Evolutionary conservation across 1,140 invertebrate genomes (phyloP), one percentile per base, ranked within the genome.

Genomic region (Drosophila obscura): DNA sequence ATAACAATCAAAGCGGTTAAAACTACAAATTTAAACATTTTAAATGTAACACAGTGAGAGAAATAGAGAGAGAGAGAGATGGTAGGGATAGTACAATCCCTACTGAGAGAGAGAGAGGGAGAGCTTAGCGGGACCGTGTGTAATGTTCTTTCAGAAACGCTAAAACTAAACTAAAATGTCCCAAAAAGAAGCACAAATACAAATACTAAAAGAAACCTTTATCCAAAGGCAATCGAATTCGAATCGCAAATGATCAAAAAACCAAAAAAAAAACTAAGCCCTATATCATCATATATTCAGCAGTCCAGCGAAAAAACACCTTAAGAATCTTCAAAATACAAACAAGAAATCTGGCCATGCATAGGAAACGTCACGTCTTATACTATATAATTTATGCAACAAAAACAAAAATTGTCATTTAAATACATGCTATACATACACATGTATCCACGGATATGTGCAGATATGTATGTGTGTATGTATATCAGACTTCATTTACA

Each of bases 181-280:
- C 64, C 61, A 57, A 52, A 31, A 22, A 46, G 67, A 71, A 35
- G 3, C 31, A 9, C 28, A 71, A 67, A 72, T 52, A 61, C 72
- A 74, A 74, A 65, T 52, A 74, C 51, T 64, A 74, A 28, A 49
- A 5, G 35, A 39, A 68, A 69, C 82, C 82, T 87, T 85, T 76
- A 28, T 73, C 83, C 83, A 80, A 87, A 83, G 83, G 83, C 76
- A 73, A 83, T 81, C 80, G 78, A 88, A 90, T 90, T 90, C 88
- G 89, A 85, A 90, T 90, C 79, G 72, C 78, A 85, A 85, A 85
- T 77, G 88, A 91, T 85, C 77, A 88, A 90, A 90, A 39, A 77
- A 80, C 74, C 71, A 88, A 87, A 88, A 87, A 88, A 9, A 69
- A 59, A 60, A 59, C 64, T 55, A 73, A 65, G 62, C 63, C 11